Evolutionary conservation across 2,113 vertebrate genomes (phyloP), one percentile per base, ranked within the genome.

Genomic region (Antennarius striatus): DNA sequence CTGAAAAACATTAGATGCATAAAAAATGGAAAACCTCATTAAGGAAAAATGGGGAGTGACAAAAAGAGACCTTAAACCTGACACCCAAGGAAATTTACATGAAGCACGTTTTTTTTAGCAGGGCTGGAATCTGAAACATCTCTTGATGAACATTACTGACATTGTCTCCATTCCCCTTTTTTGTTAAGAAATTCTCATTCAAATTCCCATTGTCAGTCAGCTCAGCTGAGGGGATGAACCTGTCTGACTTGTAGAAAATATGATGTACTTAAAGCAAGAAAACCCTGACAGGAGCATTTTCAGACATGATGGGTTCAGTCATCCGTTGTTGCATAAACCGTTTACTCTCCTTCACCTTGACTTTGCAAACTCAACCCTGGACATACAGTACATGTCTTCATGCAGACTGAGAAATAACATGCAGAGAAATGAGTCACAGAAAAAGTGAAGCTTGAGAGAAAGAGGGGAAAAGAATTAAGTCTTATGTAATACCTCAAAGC

Each of bases 401-500:
- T 43, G 11, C 17, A 67, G 12, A 42, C 29, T 36, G 48, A 30
- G 11, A 47, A 9, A 48, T 29, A 54, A n/a, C 39, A 56, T 16
- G 22, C 53, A 42, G 56, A 56, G 40, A 10, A 10, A 50, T 45
- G 16, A 67, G 52, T 16, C 22, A n/a, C 52, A 45, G 64, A 62
- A 16, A 53, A 50, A 58, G 46, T 42, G 16, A 46, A 51, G n/a
- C 13, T 58, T 72, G 75, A 75, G 8, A 73, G 28, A 51, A 36
- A 63, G 28, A 64, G 53, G 32, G 30, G 15, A 36, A 75, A 22
- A 60, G 17, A 88, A 62, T 49, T 52, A 58, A 42, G 56, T 76
- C 74, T 90, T 90, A 87, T 64, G 71, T 81, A 90, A 90, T 68
- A 50, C 43, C 30, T 52, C 66, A 29, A 57, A 75, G 68, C 73